phyloP scores from a whole-genome alignment of 92 coral and sea anemone genomes.

The Porites cylindrica region DNA sequence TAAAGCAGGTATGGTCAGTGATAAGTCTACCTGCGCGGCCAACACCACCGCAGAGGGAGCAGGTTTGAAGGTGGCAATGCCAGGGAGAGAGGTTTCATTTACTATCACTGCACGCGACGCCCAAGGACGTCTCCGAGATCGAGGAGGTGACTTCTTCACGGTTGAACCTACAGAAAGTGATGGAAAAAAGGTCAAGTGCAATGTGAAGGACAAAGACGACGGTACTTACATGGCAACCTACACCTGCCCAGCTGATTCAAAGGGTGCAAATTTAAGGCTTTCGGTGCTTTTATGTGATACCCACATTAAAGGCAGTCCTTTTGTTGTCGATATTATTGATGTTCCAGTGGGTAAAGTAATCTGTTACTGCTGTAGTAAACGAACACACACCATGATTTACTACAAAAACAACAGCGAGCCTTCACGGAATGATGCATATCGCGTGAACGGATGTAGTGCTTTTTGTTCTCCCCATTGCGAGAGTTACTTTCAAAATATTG shows the following conservation, averaged over 20 bases:
- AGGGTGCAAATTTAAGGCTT: not conserved
- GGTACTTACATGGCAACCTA: not conserved
- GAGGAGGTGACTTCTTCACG: not conserved
- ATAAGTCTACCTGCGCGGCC: not conserved
- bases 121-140: not conserved
- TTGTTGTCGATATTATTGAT: not conserved
- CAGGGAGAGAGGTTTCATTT: not conserved
- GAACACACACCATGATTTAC: not conserved
- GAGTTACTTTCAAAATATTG: too few species aligned
- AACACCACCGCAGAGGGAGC: not conserved
- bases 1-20: not conserved
- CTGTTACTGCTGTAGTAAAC: not conserved
- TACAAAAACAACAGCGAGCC: not conserved
- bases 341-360: not conserved
- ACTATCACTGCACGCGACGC: not conserved
- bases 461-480: not conserved
- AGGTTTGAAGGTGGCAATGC: not conserved
- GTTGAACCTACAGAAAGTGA: not conserved
- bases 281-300: not conserved
- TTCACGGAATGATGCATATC: not conserved
- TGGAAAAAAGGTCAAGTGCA: too few species aligned
- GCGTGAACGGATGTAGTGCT: not conserved
- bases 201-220: not conserved
- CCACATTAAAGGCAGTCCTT: conserved; percentile 4
- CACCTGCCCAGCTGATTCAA: not conserved